phyloP scores from a whole-genome alignment of 37 sponge, comb jelly and placozoan genomes.

The Theonella swinhoei region DNA sequence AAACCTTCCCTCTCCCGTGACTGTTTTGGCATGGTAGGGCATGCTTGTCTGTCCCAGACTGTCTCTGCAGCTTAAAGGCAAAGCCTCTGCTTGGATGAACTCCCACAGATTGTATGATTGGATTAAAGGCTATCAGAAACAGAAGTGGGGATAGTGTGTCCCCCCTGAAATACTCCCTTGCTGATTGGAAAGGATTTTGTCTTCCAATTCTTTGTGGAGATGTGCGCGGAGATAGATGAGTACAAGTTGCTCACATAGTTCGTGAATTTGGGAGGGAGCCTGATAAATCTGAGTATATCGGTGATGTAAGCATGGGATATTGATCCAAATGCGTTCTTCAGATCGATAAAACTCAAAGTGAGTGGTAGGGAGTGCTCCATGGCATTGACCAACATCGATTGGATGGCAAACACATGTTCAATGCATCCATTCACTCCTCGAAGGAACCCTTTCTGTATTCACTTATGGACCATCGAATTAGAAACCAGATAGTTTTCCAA shows the following conservation, averaged over 20 bases:
- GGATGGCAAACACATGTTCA: conserved; percentile 42
- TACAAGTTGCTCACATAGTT: conserved; percentile 2
- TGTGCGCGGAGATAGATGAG: background rate
- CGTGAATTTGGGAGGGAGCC: background rate
- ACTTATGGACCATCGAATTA: conserved; percentile 8
- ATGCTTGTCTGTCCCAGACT: too few species aligned
- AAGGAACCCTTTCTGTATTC: conserved; percentile 5
- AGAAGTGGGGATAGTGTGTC: conserved; percentile 16
- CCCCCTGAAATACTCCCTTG: background rate
- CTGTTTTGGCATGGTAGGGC: too few species aligned
- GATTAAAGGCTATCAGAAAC: conserved; percentile 10
- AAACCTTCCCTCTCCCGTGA: too few species aligned
- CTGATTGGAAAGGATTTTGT: background rate
- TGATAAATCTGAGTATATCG: too few species aligned
- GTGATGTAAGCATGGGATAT: conserved; percentile 19
- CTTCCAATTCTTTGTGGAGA: conserved; percentile 15
- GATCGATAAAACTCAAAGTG: conserved; percentile 26
- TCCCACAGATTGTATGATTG: conserved; percentile 1
- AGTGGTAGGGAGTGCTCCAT: conserved; percentile 11
- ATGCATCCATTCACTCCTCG: conserved; percentile 10
- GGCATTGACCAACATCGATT: conserved; percentile 41
- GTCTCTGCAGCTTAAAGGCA: too few species aligned
- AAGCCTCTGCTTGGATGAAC: too few species aligned
- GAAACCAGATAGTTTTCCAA: conserved; percentile 13
- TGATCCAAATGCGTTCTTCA: conserved; percentile 54